Base-by-base conservation (phyloP, 2,888 invertebrate genomes). In the Metacarcinus magister region DNA sequence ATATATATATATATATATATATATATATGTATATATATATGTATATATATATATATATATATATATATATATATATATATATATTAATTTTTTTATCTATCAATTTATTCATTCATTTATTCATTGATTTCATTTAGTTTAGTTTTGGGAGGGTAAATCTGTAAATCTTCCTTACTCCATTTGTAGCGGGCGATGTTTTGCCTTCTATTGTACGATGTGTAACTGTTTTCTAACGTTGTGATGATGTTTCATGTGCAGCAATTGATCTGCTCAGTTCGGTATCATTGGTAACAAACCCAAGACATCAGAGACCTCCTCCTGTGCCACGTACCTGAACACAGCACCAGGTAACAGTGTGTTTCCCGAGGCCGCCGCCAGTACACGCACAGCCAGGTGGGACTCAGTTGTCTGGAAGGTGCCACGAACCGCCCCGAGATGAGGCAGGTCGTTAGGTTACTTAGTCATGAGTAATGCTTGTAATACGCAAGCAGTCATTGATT, bases 181-280 rank as follows among this genome's bases (percentile, higher is more conserved):
- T 39, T 39, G 39, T 23, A 23, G 28, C 1, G 23, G 28, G 75
- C 28, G 28, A 75, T 75, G 28, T 75, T 75, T 5, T 75, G 75
- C 28, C 28, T 28, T n/a, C 32, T 46, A 54, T 60, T 75, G 67
- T 95, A 60, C 87, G n/a, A 46, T 75, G 92, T 90, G 43, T 44
- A 67, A 89, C 28, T 89, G 89, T 39, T 90, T 28, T 0, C 75
- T 28, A 3, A 28, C n/a, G 75, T 75, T 44, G 87, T 90, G 60
- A 48, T 48, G 32, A 13, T 39, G 95, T 90, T 43, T 43, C 23
- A 46, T 91, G 82, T 97, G 23, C 97, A 97, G 97, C 97, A 54
- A 96, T 97, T 92, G 97, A 97, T 82, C 97, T 97, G 92, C 97
- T 97, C 93, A 96, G 94, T 96, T 97, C 97, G 28, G 96, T 97